Evolutionary conservation across 2,113 vertebrate genomes (phyloP), one percentile per base, ranked within the genome.

Genomic region (Suncus etruscus): DNA sequence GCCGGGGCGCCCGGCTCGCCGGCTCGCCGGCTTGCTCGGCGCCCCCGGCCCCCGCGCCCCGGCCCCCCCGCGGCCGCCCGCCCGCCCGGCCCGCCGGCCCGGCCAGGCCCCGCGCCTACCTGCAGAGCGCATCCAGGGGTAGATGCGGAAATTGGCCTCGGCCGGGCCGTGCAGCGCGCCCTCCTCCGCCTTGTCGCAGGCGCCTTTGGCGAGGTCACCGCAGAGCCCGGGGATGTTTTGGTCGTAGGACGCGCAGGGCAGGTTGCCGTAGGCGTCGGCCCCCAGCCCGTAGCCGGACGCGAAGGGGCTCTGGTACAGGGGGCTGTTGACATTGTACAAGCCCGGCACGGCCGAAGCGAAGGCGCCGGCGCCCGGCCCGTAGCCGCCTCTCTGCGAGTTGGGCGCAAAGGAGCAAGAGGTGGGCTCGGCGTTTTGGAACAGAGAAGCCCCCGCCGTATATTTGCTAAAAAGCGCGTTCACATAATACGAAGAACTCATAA

Each of bases 401-500:
- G 98, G 97, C 97, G 98, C 97, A 97, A 98, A 98, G 95, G 98
- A 97, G 97, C 98, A 98, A 96, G 98, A 98, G 97, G 98, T 98
- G 88, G 98, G 98, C 97, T 98, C 98, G 85, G 97, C 97, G 97
- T 98, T 98, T 98, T 98, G 98, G 97, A 99, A 99, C 93, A 98
- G 98, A 97, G 98, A 98, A 98, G 98, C 97, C 96, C 97, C 98
- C 97, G 98, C 96, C 96, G 98, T 98, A 98, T 98, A 99, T 98
- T 99, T 99, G 98, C 98, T 98, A 98, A 99, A 98, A 98, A 99
- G 98, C 98, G 98, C 98, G 97, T 99, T 98, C 98, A 98, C 98
- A 99, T 99, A 98, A 99, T 98, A 99, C 97, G 98, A 98, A 98
- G 98, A 99, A 98, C 98, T 99, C 99, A 99, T 99, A 98, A 98